These are phyloP conservation scores for Prionailurus viverrinus DNA, from an alignment of 2,113 vertebrate species.

Conservation along the genomic window DNA sequence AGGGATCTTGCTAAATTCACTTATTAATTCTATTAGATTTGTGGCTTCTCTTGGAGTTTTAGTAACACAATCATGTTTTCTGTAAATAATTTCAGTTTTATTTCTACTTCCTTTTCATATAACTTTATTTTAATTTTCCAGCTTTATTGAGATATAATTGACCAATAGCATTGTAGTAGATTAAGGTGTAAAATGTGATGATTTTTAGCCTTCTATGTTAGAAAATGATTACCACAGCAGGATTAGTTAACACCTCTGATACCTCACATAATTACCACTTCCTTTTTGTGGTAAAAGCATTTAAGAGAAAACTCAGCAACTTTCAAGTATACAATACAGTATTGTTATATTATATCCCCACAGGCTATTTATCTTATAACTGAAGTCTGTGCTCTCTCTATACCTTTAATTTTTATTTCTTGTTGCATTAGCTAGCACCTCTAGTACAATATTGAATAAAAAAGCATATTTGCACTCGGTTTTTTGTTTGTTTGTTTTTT, in stretches of 20 bases:
- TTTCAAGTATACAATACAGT: neutral
- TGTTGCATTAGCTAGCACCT: neutral
- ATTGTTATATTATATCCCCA: neutral
- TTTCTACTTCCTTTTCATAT: neutral
- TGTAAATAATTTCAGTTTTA: neutral
- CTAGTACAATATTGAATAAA: neutral
- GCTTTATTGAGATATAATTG: neutral
- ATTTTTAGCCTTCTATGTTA: neutral
- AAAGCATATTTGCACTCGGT: neutral
- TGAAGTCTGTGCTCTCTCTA: neutral
- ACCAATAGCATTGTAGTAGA: neutral
- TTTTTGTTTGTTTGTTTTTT: neutral
- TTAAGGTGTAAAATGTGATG: neutral
- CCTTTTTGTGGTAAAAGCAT: neutral
- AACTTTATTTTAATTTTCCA: neutral
- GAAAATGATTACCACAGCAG: neutral
- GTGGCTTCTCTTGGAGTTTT: neutral
- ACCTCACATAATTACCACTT: neutral
- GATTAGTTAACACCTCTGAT: neutral
- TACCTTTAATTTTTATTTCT: slow-evolving; percentile 2
- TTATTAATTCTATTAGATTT: neutral
- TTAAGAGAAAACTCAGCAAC: neutral
- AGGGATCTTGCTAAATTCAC: neutral
- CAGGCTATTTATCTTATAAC: neutral
- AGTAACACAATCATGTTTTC: neutral